Evolutionary conservation across 2,113 vertebrate genomes (phyloP).

Genomic region (Microcebus tavaratra): DNA sequence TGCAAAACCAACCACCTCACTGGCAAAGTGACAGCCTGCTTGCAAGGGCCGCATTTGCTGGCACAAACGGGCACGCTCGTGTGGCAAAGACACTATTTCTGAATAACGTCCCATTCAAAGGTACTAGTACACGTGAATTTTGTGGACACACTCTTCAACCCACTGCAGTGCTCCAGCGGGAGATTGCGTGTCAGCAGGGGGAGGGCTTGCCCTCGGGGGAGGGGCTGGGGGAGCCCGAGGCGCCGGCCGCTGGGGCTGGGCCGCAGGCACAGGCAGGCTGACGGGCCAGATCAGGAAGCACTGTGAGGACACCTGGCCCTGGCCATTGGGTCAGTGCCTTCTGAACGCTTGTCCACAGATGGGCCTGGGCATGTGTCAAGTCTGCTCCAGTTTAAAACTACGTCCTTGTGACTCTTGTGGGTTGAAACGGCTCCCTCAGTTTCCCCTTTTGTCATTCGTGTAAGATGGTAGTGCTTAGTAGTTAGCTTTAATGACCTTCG

Average conservation of each 20-base stretch:
- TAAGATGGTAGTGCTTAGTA: fast-evolving
- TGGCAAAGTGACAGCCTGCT: not conserved
- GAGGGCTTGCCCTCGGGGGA: fast-evolving
- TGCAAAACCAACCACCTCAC: not conserved
- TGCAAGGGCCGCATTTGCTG: not conserved
- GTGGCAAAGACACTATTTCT: not conserved
- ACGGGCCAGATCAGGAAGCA: not conserved
- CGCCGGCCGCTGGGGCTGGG: fast-evolving
- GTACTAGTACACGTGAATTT: not conserved
- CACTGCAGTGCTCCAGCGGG: too few species aligned
- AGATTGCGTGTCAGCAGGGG: not conserved
- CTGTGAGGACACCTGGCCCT: too few species aligned
- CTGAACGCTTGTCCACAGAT: fast-evolving
- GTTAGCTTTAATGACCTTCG: not conserved
- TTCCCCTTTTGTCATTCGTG: too few species aligned
- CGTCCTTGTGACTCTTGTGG: fast-evolving
- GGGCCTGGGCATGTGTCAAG: not conserved
- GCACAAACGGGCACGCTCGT: not conserved
- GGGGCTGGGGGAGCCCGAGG: fast-evolving
- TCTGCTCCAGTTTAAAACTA: not conserved
- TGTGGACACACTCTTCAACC: not conserved
- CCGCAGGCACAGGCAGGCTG: too few species aligned
- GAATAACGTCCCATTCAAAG: not conserved
- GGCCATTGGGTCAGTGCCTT: too few species aligned
- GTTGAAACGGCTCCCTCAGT: not conserved